A percentile compares a stretch with the other conserved stretches of the same genome.
phyloP scores from a whole-genome alignment of 2,888 invertebrate genomes.

The Rhingia rostrata region DNA sequence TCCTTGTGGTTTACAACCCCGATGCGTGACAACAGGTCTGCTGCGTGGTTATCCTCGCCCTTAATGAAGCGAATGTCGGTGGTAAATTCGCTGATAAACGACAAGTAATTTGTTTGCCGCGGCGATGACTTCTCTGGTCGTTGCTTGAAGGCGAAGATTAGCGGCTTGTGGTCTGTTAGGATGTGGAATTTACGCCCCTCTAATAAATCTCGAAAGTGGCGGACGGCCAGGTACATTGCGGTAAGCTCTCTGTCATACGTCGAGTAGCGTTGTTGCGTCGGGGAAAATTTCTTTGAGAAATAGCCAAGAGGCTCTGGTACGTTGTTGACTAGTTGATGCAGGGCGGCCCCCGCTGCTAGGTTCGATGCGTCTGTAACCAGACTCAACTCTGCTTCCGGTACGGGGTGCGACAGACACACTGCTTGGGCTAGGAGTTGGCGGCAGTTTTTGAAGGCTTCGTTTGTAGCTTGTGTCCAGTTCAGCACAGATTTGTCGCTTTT shows the following conservation, averaged over 20 bases:
- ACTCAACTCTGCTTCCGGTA: slow-evolving; percentile 33
- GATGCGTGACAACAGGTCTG: slow-evolving; percentile 31
- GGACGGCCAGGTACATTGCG: slow-evolving; percentile 12
- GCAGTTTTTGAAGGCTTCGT: no score
- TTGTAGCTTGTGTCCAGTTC: no score
- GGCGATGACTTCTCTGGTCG: no score
- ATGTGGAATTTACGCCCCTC: no score
- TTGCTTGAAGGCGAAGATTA: slow-evolving; percentile 2
- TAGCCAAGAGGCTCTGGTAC: slow-evolving; percentile 4
- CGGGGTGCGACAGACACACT: no score
- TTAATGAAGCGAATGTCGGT: slow-evolving; percentile 17
- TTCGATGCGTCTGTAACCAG: slow-evolving; percentile 33
- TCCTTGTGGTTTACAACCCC: not conserved
- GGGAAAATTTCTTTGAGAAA: slow-evolving; percentile 30
- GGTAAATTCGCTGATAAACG: slow-evolving; percentile 15
- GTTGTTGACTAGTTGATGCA: not conserved
- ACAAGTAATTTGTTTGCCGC: slow-evolving; percentile 4
- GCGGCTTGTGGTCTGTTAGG: slow-evolving; percentile 38
- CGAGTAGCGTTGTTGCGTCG: not conserved
- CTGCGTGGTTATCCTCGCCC: slow-evolving; percentile 6
- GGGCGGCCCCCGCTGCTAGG: slow-evolving; percentile 26
- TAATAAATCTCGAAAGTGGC: slow-evolving; percentile 9
- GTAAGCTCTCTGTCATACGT: slow-evolving; percentile 27
- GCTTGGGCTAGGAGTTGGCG: not conserved
- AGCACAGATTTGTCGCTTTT: no score